These are phyloP conservation scores for Passer montanus DNA, from an alignment of 2,113 vertebrate genomes.

Conservation along the genomic window DNA sequence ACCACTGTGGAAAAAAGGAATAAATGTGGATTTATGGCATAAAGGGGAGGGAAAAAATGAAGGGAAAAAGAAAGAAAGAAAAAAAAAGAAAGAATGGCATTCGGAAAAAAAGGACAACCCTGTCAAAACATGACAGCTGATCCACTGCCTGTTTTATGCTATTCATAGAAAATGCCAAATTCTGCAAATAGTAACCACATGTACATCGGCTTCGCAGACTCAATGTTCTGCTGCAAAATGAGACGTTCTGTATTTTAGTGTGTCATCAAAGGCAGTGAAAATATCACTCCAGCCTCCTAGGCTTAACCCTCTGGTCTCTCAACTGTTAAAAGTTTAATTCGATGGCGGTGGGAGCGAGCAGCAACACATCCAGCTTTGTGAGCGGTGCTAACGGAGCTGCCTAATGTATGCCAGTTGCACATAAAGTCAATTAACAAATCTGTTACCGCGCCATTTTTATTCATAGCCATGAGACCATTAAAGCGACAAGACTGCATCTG, in stretches of 20 bases:
- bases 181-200: constrained; percentile 81
- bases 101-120: constrained; percentile 77
- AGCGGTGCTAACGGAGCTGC: constrained; percentile 13
- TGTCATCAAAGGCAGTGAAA: constrained; percentile 75
- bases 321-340: constrained; percentile 60
- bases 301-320: constrained; percentile 69
- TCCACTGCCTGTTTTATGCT: constrained; percentile 76
- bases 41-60: not conserved
- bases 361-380: constrained; percentile 23
- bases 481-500: constrained; percentile 61
- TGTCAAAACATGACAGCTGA: constrained; percentile 79
- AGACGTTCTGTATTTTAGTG: constrained; percentile 73
- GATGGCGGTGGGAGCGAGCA: constrained; percentile 18
- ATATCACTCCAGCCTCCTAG: constrained; percentile 71
- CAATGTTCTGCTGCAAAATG: constrained; percentile 71
- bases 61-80: not conserved
- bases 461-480: constrained; percentile 62
- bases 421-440: constrained; percentile 65
- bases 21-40: constrained; percentile 23
- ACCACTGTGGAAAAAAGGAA: not conserved
- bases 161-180: constrained; percentile 82
- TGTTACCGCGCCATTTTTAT: constrained; percentile 71
- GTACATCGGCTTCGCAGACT: constrained; percentile 68
- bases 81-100: constrained; percentile 58
- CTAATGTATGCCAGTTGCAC: constrained; percentile 42